These are phyloP conservation scores for Drosophila niveifrons DNA, from an alignment of 2,888 invertebrate species.

Conservation along the genomic window DNA sequence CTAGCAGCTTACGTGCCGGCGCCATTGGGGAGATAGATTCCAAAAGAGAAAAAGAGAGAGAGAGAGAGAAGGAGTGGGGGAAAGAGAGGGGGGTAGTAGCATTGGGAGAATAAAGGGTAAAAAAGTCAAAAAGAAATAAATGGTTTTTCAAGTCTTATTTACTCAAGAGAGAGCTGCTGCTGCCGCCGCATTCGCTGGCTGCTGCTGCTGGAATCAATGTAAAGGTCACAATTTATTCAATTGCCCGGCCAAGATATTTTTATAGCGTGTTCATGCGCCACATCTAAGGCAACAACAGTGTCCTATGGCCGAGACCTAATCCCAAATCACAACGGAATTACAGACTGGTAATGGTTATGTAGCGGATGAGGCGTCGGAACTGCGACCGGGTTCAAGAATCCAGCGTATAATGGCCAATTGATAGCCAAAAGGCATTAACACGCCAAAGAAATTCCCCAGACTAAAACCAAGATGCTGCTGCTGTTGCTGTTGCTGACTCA, in stretches of 20 bases:
- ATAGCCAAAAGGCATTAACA: constrained; percentile 81
- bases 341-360: constrained; percentile 77
- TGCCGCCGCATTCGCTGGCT: constrained; percentile 25
- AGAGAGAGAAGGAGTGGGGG: not conserved
- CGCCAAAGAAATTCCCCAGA: constrained; percentile 74
- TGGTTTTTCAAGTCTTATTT: constrained; percentile 76
- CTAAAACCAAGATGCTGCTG: constrained; percentile 58
- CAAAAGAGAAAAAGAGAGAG: not conserved
- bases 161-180: constrained; percentile 50
- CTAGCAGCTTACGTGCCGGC: constrained; percentile 64
- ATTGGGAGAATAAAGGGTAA: constrained; percentile 57
- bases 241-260: constrained; percentile 77
- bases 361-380: constrained; percentile 52
- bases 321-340: constrained; percentile 81
- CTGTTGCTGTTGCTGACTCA: constrained; percentile 34
- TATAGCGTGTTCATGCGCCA: constrained; percentile 76
- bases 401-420: constrained; percentile 79
- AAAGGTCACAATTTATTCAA: constrained; percentile 81
- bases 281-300: constrained; percentile 21
- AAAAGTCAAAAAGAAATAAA: constrained; percentile 76
- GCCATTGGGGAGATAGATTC: constrained; percentile 8
- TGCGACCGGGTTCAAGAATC: constrained; percentile 54
- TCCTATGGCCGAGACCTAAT: constrained; percentile 65
- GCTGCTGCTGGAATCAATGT: constrained; percentile 67
- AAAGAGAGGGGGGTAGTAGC: constrained; percentile 12